Base-by-base conservation (phyloP, 2,113 vertebrate species). In the Entosphenus tridentatus region DNA sequence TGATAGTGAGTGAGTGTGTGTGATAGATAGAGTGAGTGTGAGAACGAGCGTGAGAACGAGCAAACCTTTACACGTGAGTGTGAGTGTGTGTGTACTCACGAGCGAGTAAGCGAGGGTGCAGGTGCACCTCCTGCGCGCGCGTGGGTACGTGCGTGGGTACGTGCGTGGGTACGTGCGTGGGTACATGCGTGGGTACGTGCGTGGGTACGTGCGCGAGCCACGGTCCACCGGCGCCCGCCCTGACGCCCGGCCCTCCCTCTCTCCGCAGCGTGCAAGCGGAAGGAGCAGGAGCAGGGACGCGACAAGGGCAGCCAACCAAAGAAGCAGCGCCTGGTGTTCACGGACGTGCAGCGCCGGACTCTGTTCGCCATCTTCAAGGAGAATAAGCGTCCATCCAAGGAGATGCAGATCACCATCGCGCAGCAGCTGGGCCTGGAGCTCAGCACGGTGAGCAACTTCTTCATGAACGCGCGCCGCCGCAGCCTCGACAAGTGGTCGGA, bases 291-390 rank as follows among this genome's bases (percentile, higher is more conserved):
- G 57, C 89, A 95, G 0, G 85, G 88, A 14, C 85, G 89, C 71
- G 92, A 96, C 1, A 81, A 87, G 76, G 87, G 88, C 72, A 89
- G 81, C 56, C 81, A 83, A 69, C 83, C 86, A 77, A 98, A 98
- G 77, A 98, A 98, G 78, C 89, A 91, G 71, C 83, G 93, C 76
- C 73, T 98, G 78, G 93, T 98, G 77, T 98, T 98, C 83, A 98
- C 93, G 1, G 93, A 98, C 59, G 92, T 98, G 74, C 93, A 98
- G 81, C 87, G 93, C 73, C 83, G 92, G 81, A 98, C 90, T 79
- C 89, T 98, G 72, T 89, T 96, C 71, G 93, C 93, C 82, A 96
- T 98, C 87, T 98, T 98, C 83, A 96, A 96, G 78, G 93, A 98
- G 80, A 98, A 98, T 76, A 98, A 96, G 82, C 92, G 93, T 75